These are phyloP conservation scores for Pseudotriccus pelzelni DNA, from an alignment of 2,797 vertebrate species.

Conservation along the genomic window DNA sequence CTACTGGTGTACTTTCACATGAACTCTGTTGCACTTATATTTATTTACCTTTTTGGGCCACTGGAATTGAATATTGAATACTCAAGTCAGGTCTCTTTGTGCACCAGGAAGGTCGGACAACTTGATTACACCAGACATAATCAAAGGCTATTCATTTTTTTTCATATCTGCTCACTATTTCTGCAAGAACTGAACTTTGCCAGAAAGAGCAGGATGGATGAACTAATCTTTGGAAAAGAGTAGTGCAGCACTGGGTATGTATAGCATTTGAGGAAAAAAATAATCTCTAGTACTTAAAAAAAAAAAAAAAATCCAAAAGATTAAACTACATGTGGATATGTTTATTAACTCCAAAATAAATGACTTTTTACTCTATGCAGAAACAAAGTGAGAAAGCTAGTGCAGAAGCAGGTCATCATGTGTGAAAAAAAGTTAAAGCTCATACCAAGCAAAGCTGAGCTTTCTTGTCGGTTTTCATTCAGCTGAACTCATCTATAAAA, in stretches of 20 bases:
- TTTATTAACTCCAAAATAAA: conserved; percentile 54
- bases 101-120: conserved; percentile 41
- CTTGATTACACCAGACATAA: conserved; percentile 51
- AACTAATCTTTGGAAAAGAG: conserved; percentile 28
- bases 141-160: conserved; percentile 55
- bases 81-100: conserved; percentile 40
- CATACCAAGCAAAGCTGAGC: conserved; percentile 7
- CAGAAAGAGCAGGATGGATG: conserved; percentile 31
- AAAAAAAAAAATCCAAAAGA: not conserved
- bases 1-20: conserved; percentile 22
- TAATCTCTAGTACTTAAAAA: not conserved
- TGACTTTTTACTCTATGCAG: conserved; percentile 11
- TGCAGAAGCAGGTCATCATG: conserved; percentile 26
- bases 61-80: conserved; percentile 60
- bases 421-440: conserved; percentile 45
- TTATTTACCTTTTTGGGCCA: conserved; percentile 58
- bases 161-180: conserved; percentile 28
- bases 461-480: conserved; percentile 49
- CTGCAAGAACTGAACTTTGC: conserved; percentile 30
- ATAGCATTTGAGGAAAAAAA: not conserved
- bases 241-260: not conserved
- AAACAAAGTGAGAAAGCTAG: conserved; percentile 20
- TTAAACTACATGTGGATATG: not conserved
- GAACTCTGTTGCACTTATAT: conserved; percentile 47
- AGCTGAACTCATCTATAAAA: conserved; percentile 48